Conservation (phyloP, 2,888 invertebrate genomes). For the Dryadula phaetusa region DNA sequence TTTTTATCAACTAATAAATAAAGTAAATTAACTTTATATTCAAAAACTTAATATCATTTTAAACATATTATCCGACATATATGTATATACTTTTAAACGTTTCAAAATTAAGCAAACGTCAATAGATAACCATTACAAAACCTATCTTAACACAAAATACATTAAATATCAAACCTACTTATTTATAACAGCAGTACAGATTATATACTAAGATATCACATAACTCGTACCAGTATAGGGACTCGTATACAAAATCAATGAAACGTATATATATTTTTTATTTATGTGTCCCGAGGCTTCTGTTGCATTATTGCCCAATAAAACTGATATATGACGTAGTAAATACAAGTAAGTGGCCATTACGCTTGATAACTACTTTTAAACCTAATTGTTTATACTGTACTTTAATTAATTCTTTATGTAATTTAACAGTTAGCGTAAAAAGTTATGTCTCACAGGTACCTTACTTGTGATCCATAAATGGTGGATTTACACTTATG, state of each 20-base stretch:
- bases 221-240: slow-evolving; percentile 19
- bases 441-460: slow-evolving; percentile 15
- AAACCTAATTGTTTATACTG: slow-evolving; percentile 39
- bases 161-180: neutral
- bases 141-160: neutral
- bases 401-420: slow-evolving; percentile 34
- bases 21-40: too few species aligned
- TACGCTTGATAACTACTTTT: slow-evolving; percentile 35
- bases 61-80: too few species aligned
- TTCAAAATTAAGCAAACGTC: neutral
- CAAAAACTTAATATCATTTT: too few species aligned
- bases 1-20: too few species aligned
- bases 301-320: slow-evolving; percentile 34
- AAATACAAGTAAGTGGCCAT: slow-evolving; percentile 37
- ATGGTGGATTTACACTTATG: neutral
- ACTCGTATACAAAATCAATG: slow-evolving; percentile 40
- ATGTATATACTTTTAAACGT: too few species aligned
- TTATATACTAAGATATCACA: slow-evolving; percentile 15
- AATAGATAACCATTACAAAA: neutral
- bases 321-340: slow-evolving; percentile 37
- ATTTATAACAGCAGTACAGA: slow-evolving; percentile 10
- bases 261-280: slow-evolving; percentile 37
- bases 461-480: neutral
- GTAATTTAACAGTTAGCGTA: slow-evolving; percentile 8
- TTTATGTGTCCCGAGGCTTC: slow-evolving; percentile 35